phyloP scores from a whole-genome alignment of 2,113 vertebrate species.

The Centropus bengalensis region DNA sequence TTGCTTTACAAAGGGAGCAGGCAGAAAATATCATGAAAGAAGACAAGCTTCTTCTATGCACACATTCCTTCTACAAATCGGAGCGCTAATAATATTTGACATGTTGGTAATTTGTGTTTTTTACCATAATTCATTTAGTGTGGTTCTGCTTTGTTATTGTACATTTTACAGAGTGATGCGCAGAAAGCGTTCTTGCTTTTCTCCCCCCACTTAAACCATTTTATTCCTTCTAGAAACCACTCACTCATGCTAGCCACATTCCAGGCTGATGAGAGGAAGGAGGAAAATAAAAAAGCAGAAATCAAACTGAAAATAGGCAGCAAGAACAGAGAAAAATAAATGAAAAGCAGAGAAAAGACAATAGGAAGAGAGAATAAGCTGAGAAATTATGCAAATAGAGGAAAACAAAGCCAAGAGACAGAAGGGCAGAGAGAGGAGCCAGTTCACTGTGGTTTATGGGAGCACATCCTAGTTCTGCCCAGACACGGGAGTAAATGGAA shows the following conservation, averaged over 20 bases:
- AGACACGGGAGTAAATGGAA: neutral
- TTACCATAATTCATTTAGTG: slow-evolving; percentile 74
- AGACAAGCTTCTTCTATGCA: slow-evolving; percentile 44
- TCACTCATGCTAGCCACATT: slow-evolving; percentile 50
- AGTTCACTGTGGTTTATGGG: neutral
- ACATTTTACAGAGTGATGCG: slow-evolving; percentile 71
- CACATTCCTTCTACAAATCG: slow-evolving; percentile 42
- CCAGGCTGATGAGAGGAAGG: neutral
- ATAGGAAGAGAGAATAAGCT: neutral
- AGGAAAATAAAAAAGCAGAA: neutral
- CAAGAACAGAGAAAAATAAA: neutral
- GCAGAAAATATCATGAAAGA: neutral
- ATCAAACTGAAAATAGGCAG: neutral
- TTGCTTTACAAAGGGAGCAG: slow-evolving; percentile 41
- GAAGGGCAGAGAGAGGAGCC: neutral
- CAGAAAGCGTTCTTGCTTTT: slow-evolving; percentile 48
- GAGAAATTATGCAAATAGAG: slow-evolving; percentile 8
- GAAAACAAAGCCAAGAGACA: neutral
- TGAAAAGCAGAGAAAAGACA: neutral
- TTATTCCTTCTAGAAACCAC: slow-evolving; percentile 66
- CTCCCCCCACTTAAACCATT: slow-evolving; percentile 44
- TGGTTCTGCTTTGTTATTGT: slow-evolving; percentile 71
- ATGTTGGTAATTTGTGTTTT: slow-evolving; percentile 70
- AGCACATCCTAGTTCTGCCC: neutral
- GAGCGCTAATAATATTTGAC: slow-evolving; percentile 75